phyloP scores from a whole-genome alignment of 2,888 invertebrate species.

The Tiliacea aurago region DNA sequence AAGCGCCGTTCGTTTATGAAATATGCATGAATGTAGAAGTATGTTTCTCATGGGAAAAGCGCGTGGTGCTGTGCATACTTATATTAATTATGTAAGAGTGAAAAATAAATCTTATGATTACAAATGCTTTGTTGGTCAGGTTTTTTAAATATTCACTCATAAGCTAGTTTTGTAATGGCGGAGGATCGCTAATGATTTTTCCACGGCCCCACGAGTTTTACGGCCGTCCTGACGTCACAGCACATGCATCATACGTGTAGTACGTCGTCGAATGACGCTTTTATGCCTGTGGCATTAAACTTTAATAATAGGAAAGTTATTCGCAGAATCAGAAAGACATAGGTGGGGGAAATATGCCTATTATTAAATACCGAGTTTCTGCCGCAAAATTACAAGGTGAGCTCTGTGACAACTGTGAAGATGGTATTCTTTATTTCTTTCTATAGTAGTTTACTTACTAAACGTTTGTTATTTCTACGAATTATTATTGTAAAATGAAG shows the following conservation, averaged over 20 bases:
- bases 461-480: background rate
- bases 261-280: conserved; percentile 7
- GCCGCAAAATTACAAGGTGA: conserved; percentile 17
- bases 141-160: background rate
- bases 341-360: background rate
- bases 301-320: conserved; percentile 37
- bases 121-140: background rate
- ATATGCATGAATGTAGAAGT: conserved; percentile 36
- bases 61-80: conserved; percentile 4
- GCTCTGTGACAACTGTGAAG: conserved; percentile 8
- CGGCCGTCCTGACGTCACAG: conserved; percentile 28
- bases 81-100: background rate
- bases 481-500: background rate
- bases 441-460: background rate
- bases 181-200: conserved; percentile 15
- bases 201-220: conserved; percentile 15
- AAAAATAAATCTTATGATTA: background rate
- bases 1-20: conserved; percentile 43
- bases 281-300: conserved; percentile 13
- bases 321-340: conserved; percentile 14
- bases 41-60: conserved; percentile 39
- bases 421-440: background rate
- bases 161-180: background rate
- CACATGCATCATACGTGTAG: conserved; percentile 25
- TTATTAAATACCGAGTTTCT: conserved; percentile 5